Conservation (phyloP, 2,888 invertebrate species). For the Polia nebulosa region DNA sequence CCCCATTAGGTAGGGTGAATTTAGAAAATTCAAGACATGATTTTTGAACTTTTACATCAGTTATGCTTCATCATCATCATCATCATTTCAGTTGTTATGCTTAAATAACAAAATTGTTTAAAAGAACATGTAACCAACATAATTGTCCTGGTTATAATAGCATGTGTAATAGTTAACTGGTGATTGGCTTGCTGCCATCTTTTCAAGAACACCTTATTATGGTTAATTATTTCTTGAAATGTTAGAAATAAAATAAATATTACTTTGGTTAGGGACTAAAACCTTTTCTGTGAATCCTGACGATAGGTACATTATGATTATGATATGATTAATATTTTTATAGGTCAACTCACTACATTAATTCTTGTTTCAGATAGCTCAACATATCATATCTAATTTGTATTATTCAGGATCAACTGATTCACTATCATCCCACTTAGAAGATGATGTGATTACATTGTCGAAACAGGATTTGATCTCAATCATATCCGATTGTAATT, state of each 20-base stretch:
- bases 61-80: too few relatives aligned
- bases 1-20: background rate
- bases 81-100: too few relatives aligned
- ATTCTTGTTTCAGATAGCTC: slow-evolving; percentile 69
- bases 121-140: background rate
- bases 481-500: slow-evolving; percentile 70
- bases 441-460: slow-evolving; percentile 50
- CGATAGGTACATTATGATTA: background rate
- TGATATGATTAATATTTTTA: too few relatives aligned
- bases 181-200: background rate
- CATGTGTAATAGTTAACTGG: background rate
- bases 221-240: background rate
- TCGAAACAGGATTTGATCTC: slow-evolving; percentile 73
- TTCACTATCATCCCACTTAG: slow-evolving; percentile 32
- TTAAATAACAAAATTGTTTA: background rate
- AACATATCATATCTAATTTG: slow-evolving; percentile 70
- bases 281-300: background rate
- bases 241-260: background rate
- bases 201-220: background rate
- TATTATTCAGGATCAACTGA: slow-evolving; percentile 54
- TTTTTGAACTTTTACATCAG: background rate
- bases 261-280: background rate
- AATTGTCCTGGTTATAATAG: background rate
- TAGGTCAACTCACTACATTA: background rate
- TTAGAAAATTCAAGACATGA: background rate